Evolutionary conservation across 1,140 invertebrate species (phyloP).

Genomic region (Nasonia vitripennis): DNA sequence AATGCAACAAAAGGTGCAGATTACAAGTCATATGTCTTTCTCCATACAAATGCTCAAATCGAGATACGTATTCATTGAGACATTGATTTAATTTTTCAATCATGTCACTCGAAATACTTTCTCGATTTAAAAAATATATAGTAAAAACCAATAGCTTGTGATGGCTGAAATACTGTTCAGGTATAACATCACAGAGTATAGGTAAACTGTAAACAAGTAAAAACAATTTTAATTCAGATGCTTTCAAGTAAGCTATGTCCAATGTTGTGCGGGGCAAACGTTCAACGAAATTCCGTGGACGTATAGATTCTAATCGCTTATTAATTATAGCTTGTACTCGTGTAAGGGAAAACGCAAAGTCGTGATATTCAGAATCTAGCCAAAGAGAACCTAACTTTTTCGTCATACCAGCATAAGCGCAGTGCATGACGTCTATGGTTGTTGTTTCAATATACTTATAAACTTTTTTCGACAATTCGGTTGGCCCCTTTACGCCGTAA

Average conservation of each 20-base stretch:
- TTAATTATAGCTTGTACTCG: slow-evolving; percentile 28
- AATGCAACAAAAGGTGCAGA: slow-evolving; percentile 48
- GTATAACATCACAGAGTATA: slow-evolving; percentile 48
- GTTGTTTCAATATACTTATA: slow-evolving; percentile 46
- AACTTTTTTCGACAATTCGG: slow-evolving; percentile 27
- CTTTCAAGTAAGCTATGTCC: slow-evolving; percentile 55
- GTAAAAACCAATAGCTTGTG: slow-evolving; percentile 41
- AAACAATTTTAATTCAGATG: slow-evolving; percentile 53
- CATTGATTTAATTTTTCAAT: not conserved
- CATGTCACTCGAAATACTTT: slow-evolving; percentile 5
- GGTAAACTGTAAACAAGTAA: slow-evolving; percentile 46
- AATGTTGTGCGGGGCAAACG: slow-evolving; percentile 48
- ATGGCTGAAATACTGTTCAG: slow-evolving; percentile 51
- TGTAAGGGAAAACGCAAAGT: slow-evolving; percentile 18
- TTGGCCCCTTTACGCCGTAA: slow-evolving; percentile 40
- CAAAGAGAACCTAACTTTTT: slow-evolving; percentile 33
- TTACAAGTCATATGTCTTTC: slow-evolving; percentile 29
- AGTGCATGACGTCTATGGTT: slow-evolving; percentile 51
- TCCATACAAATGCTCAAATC: slow-evolving; percentile 41
- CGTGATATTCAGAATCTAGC: slow-evolving; percentile 15
- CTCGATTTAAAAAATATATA: slow-evolving; percentile 21
- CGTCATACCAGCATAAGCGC: slow-evolving; percentile 41
- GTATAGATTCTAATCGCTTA: slow-evolving; percentile 22
- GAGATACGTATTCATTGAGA: slow-evolving; percentile 26
- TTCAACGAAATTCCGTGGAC: slow-evolving; percentile 49